Conservation (phyloP, 2,113 vertebrate genomes). For the Elephantulus edwardii region DNA sequence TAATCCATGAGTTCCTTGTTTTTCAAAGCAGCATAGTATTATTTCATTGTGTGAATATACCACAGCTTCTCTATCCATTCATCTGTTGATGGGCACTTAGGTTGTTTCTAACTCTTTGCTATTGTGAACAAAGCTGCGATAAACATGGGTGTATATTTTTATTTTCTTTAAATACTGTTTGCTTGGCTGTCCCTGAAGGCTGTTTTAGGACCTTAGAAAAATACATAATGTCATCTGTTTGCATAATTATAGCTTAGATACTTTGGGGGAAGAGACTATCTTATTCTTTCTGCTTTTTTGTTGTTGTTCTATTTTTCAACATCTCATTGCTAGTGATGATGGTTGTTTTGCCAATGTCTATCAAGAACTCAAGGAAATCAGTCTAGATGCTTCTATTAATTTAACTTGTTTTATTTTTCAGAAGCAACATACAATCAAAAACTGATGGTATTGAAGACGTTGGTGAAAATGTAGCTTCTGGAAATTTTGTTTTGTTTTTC, state of each 20-base stretch:
- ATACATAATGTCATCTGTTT: conserved; percentile 44
- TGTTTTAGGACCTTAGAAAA: conserved; percentile 59
- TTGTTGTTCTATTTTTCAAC: conserved; percentile 19
- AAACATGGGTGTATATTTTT: neutral
- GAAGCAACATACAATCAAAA: too few relatives aligned
- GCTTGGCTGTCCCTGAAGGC: conserved; percentile 44
- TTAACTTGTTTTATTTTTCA: too few relatives aligned
- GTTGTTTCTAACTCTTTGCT: too few relatives aligned
- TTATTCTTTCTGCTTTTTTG: conserved; percentile 43
- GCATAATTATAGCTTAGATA: conserved; percentile 45
- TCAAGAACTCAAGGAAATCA: neutral
- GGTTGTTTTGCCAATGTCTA: conserved; percentile 42
- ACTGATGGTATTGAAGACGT: too few relatives aligned
- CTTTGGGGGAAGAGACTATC: neutral
- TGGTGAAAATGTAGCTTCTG: too few relatives aligned
- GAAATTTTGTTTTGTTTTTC: too few relatives aligned
- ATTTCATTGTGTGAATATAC: too few relatives aligned
- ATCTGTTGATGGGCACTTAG: too few relatives aligned
- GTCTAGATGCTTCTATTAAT: conserved; percentile 21
- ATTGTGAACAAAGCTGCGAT: too few relatives aligned
- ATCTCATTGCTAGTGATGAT: neutral
- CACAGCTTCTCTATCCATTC: too few relatives aligned
- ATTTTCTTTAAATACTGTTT: neutral
- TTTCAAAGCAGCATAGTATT: too few relatives aligned
- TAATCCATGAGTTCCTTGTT: too few relatives aligned